Evolutionary conservation across 2,797 vertebrate genomes (phyloP).

Genomic region (Aeoliscus strigatus): DNA sequence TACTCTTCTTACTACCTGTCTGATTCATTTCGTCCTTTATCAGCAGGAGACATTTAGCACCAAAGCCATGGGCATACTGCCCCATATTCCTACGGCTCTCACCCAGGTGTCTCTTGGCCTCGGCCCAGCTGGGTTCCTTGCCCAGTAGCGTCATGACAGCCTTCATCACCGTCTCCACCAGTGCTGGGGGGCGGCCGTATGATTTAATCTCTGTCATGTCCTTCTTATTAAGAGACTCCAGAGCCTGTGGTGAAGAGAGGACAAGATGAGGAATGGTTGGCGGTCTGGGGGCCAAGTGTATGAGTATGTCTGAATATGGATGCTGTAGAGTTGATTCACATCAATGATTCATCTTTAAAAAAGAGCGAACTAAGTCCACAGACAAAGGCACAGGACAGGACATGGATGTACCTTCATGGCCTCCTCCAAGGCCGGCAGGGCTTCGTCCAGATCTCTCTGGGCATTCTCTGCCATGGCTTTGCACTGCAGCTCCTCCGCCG

Average conservation of each 20-base stretch:
- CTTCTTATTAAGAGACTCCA: conserved; percentile 90
- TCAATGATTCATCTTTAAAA: too few species aligned
- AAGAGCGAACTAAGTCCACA: too few species aligned
- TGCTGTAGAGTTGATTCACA: too few species aligned
- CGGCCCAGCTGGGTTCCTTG: conserved; percentile 85
- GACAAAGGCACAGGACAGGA: not conserved
- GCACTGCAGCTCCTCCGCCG: conserved; percentile 82
- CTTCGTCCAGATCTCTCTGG: conserved; percentile 85
- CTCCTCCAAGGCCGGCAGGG: conserved; percentile 84
- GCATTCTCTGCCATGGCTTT: conserved; percentile 84
- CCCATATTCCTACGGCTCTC: too few species aligned
- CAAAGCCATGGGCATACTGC: too few species aligned
- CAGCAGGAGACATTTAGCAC: too few species aligned
- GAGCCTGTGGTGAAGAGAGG: conserved; percentile 67
- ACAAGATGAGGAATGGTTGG: not conserved
- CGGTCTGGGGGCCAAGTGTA: not conserved
- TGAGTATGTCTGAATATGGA: too few species aligned
- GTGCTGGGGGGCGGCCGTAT: conserved; percentile 80
- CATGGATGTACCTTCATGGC: conserved; percentile 80
- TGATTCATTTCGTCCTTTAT: not conserved
- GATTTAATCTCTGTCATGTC: conserved; percentile 92
- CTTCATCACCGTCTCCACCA: conserved; percentile 89
- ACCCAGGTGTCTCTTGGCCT: conserved; percentile 90
- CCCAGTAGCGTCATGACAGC: conserved; percentile 88
- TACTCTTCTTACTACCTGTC: not conserved